These are phyloP conservation scores for Trachelipus rathkii DNA, from an alignment of 1,140 invertebrate genomes.

Conservation along the genomic window DNA sequence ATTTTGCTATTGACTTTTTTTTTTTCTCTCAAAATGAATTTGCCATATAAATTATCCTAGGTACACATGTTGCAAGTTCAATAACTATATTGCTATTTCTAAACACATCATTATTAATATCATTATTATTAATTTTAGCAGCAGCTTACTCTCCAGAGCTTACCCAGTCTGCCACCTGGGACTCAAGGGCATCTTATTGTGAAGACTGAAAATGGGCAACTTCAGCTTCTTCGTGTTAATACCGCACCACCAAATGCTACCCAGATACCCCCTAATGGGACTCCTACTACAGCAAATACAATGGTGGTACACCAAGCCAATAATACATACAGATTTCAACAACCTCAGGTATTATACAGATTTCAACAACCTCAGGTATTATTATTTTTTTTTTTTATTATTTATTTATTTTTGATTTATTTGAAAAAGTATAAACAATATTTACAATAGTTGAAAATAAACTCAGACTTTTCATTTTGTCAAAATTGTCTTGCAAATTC, in stretches of 20 bases:
- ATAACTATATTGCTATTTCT: too few relatives aligned
- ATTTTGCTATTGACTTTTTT: too few relatives aligned
- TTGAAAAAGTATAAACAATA: too few relatives aligned
- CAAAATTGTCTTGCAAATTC: too few relatives aligned
- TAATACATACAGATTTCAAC: conserved; percentile 40
- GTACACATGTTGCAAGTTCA: too few relatives aligned
- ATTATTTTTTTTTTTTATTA: background rate
- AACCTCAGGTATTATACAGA: conserved; percentile 26
- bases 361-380: too few relatives aligned
- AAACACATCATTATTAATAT: too few relatives aligned
- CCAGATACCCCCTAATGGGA: conserved; percentile 26
- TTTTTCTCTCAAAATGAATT: too few relatives aligned
- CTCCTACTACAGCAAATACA: conserved; percentile 26
- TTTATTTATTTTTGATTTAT: too few relatives aligned
- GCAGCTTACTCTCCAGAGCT: conserved; percentile 74
- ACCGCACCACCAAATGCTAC: conserved; percentile 31
- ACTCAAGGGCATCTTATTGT: conserved; percentile 79
- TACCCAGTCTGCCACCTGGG: conserved; percentile 73
- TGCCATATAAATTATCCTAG: too few relatives aligned
- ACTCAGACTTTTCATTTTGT: too few relatives aligned
- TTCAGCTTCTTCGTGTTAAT: conserved; percentile 75
- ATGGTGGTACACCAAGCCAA: conserved; percentile 25
- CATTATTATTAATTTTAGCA: conserved; percentile 57
- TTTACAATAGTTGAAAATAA: too few relatives aligned
- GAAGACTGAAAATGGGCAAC: conserved; percentile 92